Evolutionary conservation across 1,140 invertebrate genomes (phyloP), one percentile per base, ranked within the genome.

Genomic region (Heliconius eleuchia): DNA sequence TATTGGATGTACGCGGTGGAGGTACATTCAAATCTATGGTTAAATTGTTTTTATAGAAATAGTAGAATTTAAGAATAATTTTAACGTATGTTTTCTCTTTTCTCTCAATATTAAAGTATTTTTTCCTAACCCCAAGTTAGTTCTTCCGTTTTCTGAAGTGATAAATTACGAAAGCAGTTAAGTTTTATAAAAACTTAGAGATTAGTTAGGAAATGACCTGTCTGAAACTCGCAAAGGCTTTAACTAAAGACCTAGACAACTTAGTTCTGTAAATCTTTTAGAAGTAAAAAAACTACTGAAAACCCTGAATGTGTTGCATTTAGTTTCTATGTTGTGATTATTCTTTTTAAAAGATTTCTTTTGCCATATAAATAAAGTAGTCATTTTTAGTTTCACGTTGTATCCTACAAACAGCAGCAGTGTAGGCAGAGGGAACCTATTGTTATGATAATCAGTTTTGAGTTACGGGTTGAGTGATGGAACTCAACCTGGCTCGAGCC

Each of bases 131-230:
- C 19, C 18, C 71, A 19, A 42, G 30, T 72, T 42, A 72, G 16
- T 72, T 72, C 16, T 39, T 37, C 23, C 66, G 71, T 76, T 42
- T 76, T 50, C 57, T 55, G 42, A 76, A 76, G 75, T 72, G 71
- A 76, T 76, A 76, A 76, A 76, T 76, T 76, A 76, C 75, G 66
- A 76, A 76, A 71, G 75, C 60, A 46, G 75, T 42, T 27, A 76
- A 76, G 60, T 76, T 76, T 76, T 76, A 76, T 76, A 76, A 76
- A 76, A 76, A 76, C 75, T 76, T 76, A 76, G 66, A 76, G 75
- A 76, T 76, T 76, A 76, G 75, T 76, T 76, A 60, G 75, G 57
- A 76, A 76, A 76, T 76, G 75, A 76, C 57, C 75, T 76, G 75
- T 76, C 75, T 76, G 75, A 37, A 23, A 72, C 60, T 71, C 42